Percentiles rank a stretch among this genome's conserved stretches.
phyloP scores from a whole-genome alignment of 2,113 vertebrate genomes.

The Stigmatopora argus region DNA sequence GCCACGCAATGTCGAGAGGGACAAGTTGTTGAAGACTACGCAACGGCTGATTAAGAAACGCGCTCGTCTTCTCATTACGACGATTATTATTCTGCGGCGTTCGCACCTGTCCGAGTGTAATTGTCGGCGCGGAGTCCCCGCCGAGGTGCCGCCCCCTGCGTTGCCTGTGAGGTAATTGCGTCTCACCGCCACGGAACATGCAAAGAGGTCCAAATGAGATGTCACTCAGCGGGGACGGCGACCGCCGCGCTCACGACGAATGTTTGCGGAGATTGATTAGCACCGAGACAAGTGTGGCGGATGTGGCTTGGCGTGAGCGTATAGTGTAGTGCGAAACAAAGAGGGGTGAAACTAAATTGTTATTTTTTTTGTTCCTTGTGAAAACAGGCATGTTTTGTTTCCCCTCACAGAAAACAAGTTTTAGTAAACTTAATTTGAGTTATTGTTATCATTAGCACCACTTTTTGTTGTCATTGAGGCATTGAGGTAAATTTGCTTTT shows the following conservation, averaged over 20 bases:
- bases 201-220: slow-evolving; percentile 69
- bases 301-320: slow-evolving; percentile 29
- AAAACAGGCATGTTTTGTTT: too few species aligned
- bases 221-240: slow-evolving; percentile 64
- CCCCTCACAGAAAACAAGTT: too few species aligned
- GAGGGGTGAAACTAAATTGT: not conserved
- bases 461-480: too few species aligned
- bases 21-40: not conserved
- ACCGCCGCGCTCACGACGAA: slow-evolving; percentile 73
- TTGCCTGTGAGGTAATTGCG: slow-evolving; percentile 63
- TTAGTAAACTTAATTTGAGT: not conserved
- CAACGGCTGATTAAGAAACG: not conserved
- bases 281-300: slow-evolving; percentile 61
- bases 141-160: slow-evolving; percentile 45
- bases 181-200: slow-evolving; percentile 60
- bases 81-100: slow-evolving; percentile 9
- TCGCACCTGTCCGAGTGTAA: slow-evolving; percentile 65
- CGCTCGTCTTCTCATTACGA: slow-evolving; percentile 2
- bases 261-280: slow-evolving; percentile 86
- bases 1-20: too few species aligned
- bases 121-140: slow-evolving; percentile 57
- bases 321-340: slow-evolving; percentile 9
- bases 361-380: too few species aligned
- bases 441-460: too few species aligned
- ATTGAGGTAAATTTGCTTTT: not conserved